These are phyloP conservation scores for Dolichopus griseipennis DNA, from an alignment of 2,888 invertebrate species.

Conservation along the genomic window DNA sequence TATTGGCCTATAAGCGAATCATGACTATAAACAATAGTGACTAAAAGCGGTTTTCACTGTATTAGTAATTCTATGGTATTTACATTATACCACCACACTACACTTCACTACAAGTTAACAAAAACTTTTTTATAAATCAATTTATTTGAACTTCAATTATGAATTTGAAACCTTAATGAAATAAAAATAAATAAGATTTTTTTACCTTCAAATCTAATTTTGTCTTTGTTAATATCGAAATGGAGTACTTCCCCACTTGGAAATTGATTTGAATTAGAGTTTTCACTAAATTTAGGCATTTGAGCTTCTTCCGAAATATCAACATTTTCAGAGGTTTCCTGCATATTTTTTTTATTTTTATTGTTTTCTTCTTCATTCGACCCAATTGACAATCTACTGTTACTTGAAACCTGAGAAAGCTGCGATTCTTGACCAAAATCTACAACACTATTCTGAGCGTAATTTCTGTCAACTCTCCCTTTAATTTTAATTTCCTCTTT, in stretches of 20 bases:
- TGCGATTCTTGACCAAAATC: conserved; percentile 50
- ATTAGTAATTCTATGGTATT: no score
- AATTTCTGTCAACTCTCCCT: conserved; percentile 22
- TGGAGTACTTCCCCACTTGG: conserved; percentile 26
- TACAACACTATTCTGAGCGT: conserved; percentile 38
- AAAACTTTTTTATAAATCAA: no score
- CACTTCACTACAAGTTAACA: no score
- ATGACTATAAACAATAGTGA: no score
- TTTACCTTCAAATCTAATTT: conserved; percentile 39
- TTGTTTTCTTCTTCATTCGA: conserved; percentile 45
- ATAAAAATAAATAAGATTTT: not conserved
- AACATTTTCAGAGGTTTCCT: conserved; percentile 36
- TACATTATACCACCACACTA: no score
- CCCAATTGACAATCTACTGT: conserved; percentile 49
- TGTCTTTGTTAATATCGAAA: conserved; percentile 41
- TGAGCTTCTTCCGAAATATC: conserved; percentile 42
- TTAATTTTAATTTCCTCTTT: conserved; percentile 12
- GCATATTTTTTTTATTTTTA: conserved; percentile 19
- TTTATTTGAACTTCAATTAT: no score
- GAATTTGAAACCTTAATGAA: no score
- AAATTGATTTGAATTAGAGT: conserved; percentile 29
- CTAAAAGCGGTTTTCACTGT: no score
- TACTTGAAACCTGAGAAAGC: conserved; percentile 54
- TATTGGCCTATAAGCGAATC: no score
- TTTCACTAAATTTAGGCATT: conserved; percentile 42